Conservation (phyloP, 2,888 invertebrate species). For the Leptinotarsa peninsularis region DNA sequence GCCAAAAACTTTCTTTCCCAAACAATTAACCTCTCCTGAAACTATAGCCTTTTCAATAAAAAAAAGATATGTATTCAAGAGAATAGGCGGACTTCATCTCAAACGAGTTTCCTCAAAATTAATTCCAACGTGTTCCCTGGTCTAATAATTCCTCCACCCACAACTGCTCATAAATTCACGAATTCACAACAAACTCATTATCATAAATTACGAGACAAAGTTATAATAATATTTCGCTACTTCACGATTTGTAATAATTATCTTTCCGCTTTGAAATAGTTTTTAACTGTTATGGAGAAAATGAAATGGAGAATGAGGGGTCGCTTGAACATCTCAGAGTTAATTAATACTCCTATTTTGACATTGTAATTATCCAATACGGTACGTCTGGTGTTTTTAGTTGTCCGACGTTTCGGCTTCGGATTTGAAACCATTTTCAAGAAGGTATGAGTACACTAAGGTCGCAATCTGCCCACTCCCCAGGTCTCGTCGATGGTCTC, state of each 20-base stretch:
- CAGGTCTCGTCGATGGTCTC: no score
- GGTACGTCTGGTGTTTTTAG: no score
- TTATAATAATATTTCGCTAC: neutral
- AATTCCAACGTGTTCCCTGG: neutral
- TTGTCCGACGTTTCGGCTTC: no score
- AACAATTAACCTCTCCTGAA: no score
- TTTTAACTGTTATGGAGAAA: neutral
- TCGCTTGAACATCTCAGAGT: neutral
- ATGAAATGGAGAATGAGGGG: neutral
- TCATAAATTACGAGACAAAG: constrained; percentile 13
- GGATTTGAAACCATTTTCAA: no score
- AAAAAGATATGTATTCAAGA: no score
- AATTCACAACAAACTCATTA: constrained; percentile 4
- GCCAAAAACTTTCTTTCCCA: no score
- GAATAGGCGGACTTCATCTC: neutral
- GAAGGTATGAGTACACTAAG: no score
- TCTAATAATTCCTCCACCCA: neutral
- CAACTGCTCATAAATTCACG: neutral
- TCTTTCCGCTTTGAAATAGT: neutral
- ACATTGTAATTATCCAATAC: neutral
- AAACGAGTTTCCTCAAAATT: neutral
- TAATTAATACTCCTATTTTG: neutral
- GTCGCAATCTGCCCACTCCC: no score
- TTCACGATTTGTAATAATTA: neutral
- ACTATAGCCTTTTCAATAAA: no score